Conservation (phyloP, 2,888 invertebrate genomes). For the Rotaria sp. region DNA sequence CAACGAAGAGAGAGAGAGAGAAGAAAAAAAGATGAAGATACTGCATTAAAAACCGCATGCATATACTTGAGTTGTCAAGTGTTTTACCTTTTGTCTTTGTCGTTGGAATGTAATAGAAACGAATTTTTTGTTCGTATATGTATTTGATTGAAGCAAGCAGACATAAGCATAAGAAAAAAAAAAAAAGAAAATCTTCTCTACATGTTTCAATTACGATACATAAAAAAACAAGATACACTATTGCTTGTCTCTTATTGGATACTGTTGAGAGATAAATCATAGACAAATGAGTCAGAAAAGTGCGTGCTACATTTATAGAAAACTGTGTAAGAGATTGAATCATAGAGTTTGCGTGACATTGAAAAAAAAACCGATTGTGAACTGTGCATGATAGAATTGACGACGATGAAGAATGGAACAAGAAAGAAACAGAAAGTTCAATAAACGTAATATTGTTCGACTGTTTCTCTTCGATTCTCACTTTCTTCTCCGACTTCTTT, state of each 20-base stretch:
- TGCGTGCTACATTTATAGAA: background rate
- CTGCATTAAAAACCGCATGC: background rate
- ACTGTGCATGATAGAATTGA: background rate
- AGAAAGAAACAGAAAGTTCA: background rate
- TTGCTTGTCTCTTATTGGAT: background rate
- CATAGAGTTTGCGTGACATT: background rate
- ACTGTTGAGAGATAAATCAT: background rate
- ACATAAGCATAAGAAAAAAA: background rate
- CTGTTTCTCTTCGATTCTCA: background rate
- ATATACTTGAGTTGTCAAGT: constrained; percentile 6
- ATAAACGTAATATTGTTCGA: background rate
- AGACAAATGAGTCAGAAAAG: background rate
- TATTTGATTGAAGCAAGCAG: background rate
- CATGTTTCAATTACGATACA: background rate
- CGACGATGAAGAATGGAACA: background rate
- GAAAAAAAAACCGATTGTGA: background rate
- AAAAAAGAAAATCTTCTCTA: background rate
- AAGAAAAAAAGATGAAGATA: background rate
- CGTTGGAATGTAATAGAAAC: constrained; percentile 9
- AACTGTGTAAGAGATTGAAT: background rate
- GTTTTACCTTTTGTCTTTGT: constrained; percentile 14
- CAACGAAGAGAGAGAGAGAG: background rate
- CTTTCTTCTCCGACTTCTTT: too few relatives aligned
- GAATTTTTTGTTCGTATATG: background rate
- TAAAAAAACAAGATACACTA: background rate